Percentiles rank a stretch among this genome's conserved stretches.
Conservation (phyloP, 1,140 invertebrate genomes). For the Holcopasites calliopsidis region DNA sequence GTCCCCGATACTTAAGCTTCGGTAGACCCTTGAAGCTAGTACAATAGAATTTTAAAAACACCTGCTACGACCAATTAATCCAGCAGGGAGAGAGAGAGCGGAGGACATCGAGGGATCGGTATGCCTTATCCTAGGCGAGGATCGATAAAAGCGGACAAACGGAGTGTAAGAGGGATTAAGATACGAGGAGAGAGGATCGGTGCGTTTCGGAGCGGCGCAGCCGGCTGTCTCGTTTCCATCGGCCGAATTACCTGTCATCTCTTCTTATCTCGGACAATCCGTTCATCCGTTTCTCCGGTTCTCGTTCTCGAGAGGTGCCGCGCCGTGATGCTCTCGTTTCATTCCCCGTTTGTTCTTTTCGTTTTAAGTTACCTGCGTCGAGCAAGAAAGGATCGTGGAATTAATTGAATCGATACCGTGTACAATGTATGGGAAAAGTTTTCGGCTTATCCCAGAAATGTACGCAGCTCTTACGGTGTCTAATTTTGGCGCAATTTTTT, state of each 20-base stretch:
- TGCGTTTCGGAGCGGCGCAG: background rate
- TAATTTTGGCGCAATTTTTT: too few species aligned
- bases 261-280: conserved; percentile 69
- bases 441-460: conserved; percentile 13
- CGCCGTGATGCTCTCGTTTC: conserved; percentile 36
- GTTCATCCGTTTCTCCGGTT: conserved; percentile 64
- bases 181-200: conserved; percentile 12
- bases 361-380: background rate
- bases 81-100: background rate
- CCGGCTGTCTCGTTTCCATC: conserved; percentile 48
- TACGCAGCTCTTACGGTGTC: too few species aligned
- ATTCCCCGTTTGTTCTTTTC: background rate
- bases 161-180: conserved; percentile 30
- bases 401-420: conserved; percentile 30
- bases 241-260: conserved; percentile 72
- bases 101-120: background rate
- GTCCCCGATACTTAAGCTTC: too few species aligned
- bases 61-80: conserved; percentile 1
- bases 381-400: background rate
- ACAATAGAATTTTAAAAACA: background rate
- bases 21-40: too few species aligned
- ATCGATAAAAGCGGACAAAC: conserved; percentile 25
- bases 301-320: background rate
- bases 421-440: background rate
- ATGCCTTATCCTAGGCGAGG: background rate